phyloP scores from a whole-genome alignment of 2,113 vertebrate genomes.

The Pipa parva region DNA sequence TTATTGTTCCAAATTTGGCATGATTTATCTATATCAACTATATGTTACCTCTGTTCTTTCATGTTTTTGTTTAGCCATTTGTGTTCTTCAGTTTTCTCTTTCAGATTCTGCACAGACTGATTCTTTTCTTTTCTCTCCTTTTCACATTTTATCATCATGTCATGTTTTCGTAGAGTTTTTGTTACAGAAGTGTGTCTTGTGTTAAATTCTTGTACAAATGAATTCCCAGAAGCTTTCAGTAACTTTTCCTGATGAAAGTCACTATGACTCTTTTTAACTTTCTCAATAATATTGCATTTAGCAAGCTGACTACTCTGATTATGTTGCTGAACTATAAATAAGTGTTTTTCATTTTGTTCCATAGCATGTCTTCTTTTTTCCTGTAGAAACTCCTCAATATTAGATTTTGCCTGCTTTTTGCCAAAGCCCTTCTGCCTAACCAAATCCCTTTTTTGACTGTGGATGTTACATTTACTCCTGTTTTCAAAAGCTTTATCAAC shows the following conservation, averaged over 20 bases:
- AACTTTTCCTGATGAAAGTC: slow-evolving; percentile 50
- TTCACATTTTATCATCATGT: slow-evolving; percentile 18
- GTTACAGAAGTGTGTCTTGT: slow-evolving; percentile 45
- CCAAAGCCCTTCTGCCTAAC: neutral
- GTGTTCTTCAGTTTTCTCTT: slow-evolving; percentile 31
- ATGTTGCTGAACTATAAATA: neutral
- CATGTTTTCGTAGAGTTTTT: slow-evolving; percentile 41
- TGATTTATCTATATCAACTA: neutral
- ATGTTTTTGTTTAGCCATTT: slow-evolving; percentile 9
- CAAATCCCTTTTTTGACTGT: slow-evolving; percentile 19
- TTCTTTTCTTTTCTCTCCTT: slow-evolving; percentile 35
- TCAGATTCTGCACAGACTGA: slow-evolving; percentile 23
- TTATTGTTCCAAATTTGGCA: no score
- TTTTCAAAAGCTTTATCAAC: slow-evolving; percentile 51
- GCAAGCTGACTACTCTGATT: slow-evolving; percentile 38
- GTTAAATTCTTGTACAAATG: slow-evolving; percentile 47
- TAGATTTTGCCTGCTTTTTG: slow-evolving; percentile 6
- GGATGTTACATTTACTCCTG: slow-evolving; percentile 32
- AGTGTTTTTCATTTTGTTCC: slow-evolving; percentile 37
- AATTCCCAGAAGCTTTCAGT: slow-evolving; percentile 34
- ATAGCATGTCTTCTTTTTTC: slow-evolving; percentile 18
- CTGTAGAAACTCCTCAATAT: slow-evolving; percentile 16
- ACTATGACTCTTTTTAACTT: slow-evolving; percentile 45
- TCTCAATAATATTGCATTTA: slow-evolving; percentile 40
- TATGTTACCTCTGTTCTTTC: slow-evolving; percentile 19